phyloP scores from a whole-genome alignment of 1,140 invertebrate species.

The Mycetomoellerius zeteki region DNA sequence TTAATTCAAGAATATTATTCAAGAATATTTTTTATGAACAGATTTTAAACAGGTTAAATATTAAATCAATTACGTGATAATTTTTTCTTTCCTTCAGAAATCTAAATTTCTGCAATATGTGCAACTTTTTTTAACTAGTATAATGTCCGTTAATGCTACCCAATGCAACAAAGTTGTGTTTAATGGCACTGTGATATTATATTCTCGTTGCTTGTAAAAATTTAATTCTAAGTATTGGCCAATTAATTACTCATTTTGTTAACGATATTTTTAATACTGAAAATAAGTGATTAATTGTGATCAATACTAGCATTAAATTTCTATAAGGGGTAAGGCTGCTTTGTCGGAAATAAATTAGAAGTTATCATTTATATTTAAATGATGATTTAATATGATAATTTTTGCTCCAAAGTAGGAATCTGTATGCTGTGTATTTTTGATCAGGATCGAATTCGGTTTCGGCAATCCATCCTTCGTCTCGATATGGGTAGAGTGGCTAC shows the following conservation, averaged over 20 bases:
- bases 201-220: background rate
- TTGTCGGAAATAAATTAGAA: background rate
- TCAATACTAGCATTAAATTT: too few relatives aligned
- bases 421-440: background rate
- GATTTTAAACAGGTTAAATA: background rate
- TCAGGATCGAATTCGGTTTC: conserved; percentile 26
- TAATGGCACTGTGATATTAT: background rate
- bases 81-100: background rate
- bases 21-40: conserved; percentile 9
- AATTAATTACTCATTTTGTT: too few relatives aligned
- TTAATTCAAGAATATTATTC: background rate
- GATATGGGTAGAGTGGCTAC: conserved; percentile 69
- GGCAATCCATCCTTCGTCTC: conserved; percentile 63
- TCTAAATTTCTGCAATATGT: background rate
- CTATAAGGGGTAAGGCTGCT: background rate
- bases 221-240: too few relatives aligned
- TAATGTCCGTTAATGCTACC: background rate
- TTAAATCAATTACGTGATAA: background rate
- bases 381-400: background rate
- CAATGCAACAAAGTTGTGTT: background rate
- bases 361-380: background rate
- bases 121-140: background rate
- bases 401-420: conserved; percentile 2
- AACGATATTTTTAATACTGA: too few relatives aligned
- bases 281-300: too few relatives aligned